Evolutionary conservation across 2,113 vertebrate genomes (phyloP), one percentile per base, ranked within the genome.

Genomic region (Chamaetylas fuelleborni): DNA sequence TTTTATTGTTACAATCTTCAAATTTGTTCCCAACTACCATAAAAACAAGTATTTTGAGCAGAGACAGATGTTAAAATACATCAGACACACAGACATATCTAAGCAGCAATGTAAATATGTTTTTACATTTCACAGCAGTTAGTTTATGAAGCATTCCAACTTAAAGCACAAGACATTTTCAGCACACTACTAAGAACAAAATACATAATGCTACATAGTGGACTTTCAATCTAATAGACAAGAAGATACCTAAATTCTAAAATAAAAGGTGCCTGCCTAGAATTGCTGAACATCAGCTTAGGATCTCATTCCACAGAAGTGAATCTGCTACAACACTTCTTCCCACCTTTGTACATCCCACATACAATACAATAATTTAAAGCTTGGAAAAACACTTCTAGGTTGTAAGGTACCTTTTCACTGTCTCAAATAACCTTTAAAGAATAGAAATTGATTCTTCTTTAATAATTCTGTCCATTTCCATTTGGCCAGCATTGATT

Each of bases 171-270:
- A 94, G 69, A 84, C 24, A 84, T 76, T 91, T 91, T 57, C 74
- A 86, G 29, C 58, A 53, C 34, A 83, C 50, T 86, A 85, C 57
- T 86, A 71, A 51, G 48, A 72, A 82, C 62, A 93, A 94, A 78
- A 91, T 62, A 93, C 19, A 26, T 36, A 33, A 73, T 38, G 33
- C 36, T 50, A 51, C 19, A 29, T 19, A 76, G 28, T 8, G 42
- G 34, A 87, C 14, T 89, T 77, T 12, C 31, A 93, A 42, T 89
- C 91, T 87, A 88, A 81, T 14, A 95, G 81, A 86, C 33, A 92
- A 93, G 62, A 96, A 70, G 84, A 85, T 85, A 91, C 9, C 45
- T 92, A 76, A 88, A 96, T 84, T 97, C 66, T 92, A 94, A 94
- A 90, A 57, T 83, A 51, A 84, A 54, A 74, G 8, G 48, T 80